Conservation (phyloP, 2,797 vertebrate species). For the Myiotriccus ornatus region DNA sequence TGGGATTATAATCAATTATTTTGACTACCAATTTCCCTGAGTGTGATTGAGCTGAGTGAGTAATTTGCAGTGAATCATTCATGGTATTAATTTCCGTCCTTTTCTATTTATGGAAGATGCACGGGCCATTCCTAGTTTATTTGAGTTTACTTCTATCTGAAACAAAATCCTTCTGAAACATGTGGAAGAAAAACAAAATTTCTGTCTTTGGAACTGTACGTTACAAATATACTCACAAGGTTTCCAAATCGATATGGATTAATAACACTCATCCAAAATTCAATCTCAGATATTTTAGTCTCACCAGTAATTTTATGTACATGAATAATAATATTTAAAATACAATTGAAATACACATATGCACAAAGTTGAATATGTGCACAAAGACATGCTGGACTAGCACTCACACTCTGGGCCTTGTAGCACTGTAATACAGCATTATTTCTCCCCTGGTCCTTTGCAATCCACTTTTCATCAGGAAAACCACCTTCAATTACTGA, state of each 20-base stretch:
- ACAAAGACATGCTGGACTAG: background rate
- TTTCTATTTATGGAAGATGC: background rate
- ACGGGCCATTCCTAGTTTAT: background rate
- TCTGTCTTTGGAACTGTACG: background rate
- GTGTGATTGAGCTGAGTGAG: background rate
- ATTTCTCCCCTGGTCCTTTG: background rate
- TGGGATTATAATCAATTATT: background rate
- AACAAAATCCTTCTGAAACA: background rate
- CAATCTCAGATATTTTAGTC: background rate
- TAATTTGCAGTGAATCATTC: slow-evolving; percentile 11
- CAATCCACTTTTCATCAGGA: background rate
- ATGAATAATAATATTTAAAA: background rate
- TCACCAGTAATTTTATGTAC: background rate
- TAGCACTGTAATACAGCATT: background rate
- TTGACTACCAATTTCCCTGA: slow-evolving; percentile 14
- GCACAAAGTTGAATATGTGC: background rate
- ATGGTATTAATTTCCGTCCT: background rate
- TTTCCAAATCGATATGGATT: background rate
- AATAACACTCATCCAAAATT: background rate
- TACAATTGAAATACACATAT: background rate
- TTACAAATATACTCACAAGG: background rate
- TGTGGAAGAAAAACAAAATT: background rate
- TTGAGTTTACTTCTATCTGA: background rate
- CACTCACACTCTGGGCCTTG: background rate
- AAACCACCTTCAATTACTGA: background rate